Evolutionary conservation across 2,888 invertebrate species (phyloP).

Genomic region (Calameuta pallipes): DNA sequence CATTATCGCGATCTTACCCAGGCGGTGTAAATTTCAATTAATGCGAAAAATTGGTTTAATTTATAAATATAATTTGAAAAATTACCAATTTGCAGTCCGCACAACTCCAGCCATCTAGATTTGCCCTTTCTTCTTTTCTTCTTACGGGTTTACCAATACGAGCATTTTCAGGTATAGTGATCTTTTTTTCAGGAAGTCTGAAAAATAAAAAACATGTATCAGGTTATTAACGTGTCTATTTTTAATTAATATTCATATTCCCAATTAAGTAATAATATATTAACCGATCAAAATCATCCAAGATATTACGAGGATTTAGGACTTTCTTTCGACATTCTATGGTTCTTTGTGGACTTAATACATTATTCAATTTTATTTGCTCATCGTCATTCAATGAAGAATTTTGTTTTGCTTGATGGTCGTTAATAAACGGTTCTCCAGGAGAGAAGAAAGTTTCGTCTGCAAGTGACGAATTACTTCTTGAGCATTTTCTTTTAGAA

Average conservation of each 20-base stretch:
- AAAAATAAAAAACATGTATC: not conserved
- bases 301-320: not conserved
- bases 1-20: not conserved
- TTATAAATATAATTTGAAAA: not conserved
- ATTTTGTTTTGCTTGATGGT: not conserved
- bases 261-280: not conserved
- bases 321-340: not conserved
- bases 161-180: slow-evolving; percentile 47
- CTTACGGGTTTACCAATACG: slow-evolving; percentile 52
- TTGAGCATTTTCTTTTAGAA: not conserved
- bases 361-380: not conserved
- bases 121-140: slow-evolving; percentile 57
- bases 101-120: slow-evolving; percentile 64
- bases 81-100: slow-evolving; percentile 62
- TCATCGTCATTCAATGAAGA: not conserved
- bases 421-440: not conserved
- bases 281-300: not conserved
- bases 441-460: not conserved
- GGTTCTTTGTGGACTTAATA: not conserved
- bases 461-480: not conserved
- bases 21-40: not conserved
- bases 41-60: not conserved
- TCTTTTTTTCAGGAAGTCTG: slow-evolving; percentile 39
- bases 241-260: not conserved
- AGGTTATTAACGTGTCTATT: not conserved